Conservation (phyloP, 2,888 invertebrate species). For the Athalia cordata region DNA sequence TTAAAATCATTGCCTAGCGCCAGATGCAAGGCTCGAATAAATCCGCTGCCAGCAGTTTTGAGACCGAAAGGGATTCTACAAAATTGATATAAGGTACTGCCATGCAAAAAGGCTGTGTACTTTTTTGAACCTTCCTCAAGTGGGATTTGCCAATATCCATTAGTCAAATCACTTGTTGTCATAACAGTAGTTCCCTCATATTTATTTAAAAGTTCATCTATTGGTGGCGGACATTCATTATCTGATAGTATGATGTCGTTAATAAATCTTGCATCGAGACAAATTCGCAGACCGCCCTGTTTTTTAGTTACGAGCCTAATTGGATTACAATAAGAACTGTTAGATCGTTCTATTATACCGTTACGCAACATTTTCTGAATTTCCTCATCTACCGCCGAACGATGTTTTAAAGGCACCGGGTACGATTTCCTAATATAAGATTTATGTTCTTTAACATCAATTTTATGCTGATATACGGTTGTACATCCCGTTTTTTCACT, state of each 20-base stretch:
- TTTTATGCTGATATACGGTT: slow-evolving; percentile 55
- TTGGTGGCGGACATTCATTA: slow-evolving; percentile 50
- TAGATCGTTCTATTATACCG: slow-evolving; percentile 57
- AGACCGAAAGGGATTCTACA: slow-evolving; percentile 59
- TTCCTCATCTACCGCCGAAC: slow-evolving; percentile 53
- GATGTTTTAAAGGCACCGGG: slow-evolving; percentile 57
- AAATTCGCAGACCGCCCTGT: slow-evolving; percentile 56
- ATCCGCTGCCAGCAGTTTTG: slow-evolving; percentile 57
- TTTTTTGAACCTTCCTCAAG: slow-evolving; percentile 48
- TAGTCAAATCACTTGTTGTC: slow-evolving; percentile 49
- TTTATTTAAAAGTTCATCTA: slow-evolving; percentile 48
- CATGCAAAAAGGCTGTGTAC: slow-evolving; percentile 52
- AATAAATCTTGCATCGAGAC: slow-evolving; percentile 59
- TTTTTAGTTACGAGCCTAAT: slow-evolving; percentile 57
- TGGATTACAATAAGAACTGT: slow-evolving; percentile 57
- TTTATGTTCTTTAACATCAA: slow-evolving; percentile 52
- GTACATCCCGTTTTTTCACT: slow-evolving; percentile 52
- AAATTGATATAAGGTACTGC: slow-evolving; percentile 51
- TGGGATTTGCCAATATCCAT: slow-evolving; percentile 53
- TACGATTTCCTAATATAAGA: slow-evolving; percentile 55
- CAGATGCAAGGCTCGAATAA: slow-evolving; percentile 37
- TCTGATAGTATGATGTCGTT: slow-evolving; percentile 57
- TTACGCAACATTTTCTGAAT: slow-evolving; percentile 56
- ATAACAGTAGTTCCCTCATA: slow-evolving; percentile 51
- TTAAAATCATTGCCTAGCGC: slow-evolving; percentile 48